phyloP scores from a whole-genome alignment of 1,140 invertebrate genomes.

The Drosophila oshimai region DNA sequence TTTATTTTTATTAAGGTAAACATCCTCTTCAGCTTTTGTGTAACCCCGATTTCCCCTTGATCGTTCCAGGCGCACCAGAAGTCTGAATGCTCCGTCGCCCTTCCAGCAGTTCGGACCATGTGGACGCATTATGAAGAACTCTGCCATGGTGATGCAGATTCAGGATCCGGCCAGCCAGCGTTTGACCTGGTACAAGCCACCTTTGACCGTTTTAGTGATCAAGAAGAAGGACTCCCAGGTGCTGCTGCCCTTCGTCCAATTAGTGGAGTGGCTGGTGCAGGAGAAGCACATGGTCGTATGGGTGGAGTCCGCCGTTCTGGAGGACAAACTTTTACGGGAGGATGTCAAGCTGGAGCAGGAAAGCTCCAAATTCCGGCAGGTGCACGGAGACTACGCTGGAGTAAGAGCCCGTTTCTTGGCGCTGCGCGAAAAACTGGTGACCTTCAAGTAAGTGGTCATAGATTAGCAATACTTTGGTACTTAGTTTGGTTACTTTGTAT shows the following conservation, averaged over 20 bases:
- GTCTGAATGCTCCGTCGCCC: constrained; percentile 95
- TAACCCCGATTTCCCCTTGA: constrained; percentile 6
- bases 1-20: background rate
- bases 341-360: constrained; percentile 83
- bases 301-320: constrained; percentile 94
- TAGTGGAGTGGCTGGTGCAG: constrained; percentile 96
- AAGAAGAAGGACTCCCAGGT: constrained; percentile 97
- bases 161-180: constrained; percentile 98
- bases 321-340: constrained; percentile 89
- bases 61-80: constrained; percentile 92
- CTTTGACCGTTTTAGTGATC: constrained; percentile 95
- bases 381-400: constrained; percentile 52
- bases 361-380: constrained; percentile 60
- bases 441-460: constrained; percentile 85
- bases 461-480: background rate
- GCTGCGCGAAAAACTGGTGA: constrained; percentile 92
- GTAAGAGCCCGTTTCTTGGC: constrained; percentile 85
- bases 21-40: background rate
- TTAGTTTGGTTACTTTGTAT: too few relatives aligned
- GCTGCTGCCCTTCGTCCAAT: constrained; percentile 93
- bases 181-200: constrained; percentile 97
- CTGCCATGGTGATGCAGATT: constrained; percentile 97
- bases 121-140: constrained; percentile 97
- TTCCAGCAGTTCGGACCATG: constrained; percentile 97
- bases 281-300: constrained; percentile 97